These are phyloP conservation scores for Pharmacophagus antenor DNA, from an alignment of 2,888 invertebrate species.

Conservation along the genomic window DNA sequence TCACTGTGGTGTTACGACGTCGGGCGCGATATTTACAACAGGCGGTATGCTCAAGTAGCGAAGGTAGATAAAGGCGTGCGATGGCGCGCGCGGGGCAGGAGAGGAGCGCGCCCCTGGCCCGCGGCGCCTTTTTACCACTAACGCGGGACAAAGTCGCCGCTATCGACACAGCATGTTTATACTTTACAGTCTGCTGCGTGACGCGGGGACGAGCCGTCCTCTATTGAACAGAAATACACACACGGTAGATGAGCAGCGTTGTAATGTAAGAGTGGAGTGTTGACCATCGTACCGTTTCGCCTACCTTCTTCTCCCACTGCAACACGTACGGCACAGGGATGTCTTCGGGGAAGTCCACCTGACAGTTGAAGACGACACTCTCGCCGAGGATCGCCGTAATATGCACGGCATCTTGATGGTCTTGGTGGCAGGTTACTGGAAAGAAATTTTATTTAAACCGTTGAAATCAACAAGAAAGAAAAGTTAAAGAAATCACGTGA, in stretches of 20 bases:
- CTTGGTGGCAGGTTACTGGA: slow-evolving; percentile 88
- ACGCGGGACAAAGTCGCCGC: slow-evolving; percentile 66
- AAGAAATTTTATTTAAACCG: slow-evolving; percentile 21
- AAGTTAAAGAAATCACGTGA: background rate
- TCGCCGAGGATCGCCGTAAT: slow-evolving; percentile 98
- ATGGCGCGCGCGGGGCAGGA: slow-evolving; percentile 62
- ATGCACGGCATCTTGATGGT: slow-evolving; percentile 95
- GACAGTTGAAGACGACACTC: slow-evolving; percentile 98
- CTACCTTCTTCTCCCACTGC: slow-evolving; percentile 99
- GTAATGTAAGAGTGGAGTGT: slow-evolving; percentile 80
- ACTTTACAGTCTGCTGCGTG: slow-evolving; percentile 76
- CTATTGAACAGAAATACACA: slow-evolving; percentile 81
- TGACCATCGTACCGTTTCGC: slow-evolving; percentile 94
- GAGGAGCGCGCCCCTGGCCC: slow-evolving; percentile 55
- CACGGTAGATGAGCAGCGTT: slow-evolving; percentile 79
- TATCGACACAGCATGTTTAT: slow-evolving; percentile 62
- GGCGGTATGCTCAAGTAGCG: slow-evolving; percentile 70
- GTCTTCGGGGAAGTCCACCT: slow-evolving; percentile 97
- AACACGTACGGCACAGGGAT: slow-evolving; percentile 98
- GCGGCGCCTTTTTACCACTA: slow-evolving; percentile 68
- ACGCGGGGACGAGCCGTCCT: slow-evolving; percentile 75
- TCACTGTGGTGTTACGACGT: slow-evolving; percentile 73
- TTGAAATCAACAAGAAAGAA: background rate
- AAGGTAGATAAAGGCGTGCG: slow-evolving; percentile 71
- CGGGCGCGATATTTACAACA: slow-evolving; percentile 64